These are phyloP conservation scores for Plecotus auritus DNA, from an alignment of 2,113 vertebrate genomes.

Conservation along the genomic window DNA sequence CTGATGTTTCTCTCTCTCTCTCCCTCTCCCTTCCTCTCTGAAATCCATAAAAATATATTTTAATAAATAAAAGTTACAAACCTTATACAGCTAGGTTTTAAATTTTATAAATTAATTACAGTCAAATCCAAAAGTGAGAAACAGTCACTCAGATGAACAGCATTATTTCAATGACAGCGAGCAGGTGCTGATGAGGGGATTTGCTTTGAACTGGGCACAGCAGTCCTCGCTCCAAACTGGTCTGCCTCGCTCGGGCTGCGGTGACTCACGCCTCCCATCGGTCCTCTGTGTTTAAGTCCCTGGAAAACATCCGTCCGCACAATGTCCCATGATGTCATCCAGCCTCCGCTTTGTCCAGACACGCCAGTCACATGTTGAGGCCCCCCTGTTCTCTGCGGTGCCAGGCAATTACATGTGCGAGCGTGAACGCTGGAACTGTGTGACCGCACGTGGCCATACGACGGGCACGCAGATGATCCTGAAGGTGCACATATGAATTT, in stretches of 20 bases:
- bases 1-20: no score
- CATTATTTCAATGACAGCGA: not conserved
- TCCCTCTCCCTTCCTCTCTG: no score
- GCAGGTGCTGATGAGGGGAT: not conserved
- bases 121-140: not conserved
- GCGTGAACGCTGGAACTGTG: not conserved
- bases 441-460: not conserved
- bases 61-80: not conserved
- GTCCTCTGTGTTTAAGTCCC: slow-evolving; percentile 3
- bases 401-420: not conserved
- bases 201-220: not conserved
- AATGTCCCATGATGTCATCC: not conserved
- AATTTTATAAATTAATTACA: not conserved
- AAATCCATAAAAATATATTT: no score
- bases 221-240: not conserved
- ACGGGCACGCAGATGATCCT: not conserved
- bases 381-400: not conserved
- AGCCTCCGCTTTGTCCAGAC: not conserved
- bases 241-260: not conserved
- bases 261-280: not conserved
- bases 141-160: not conserved
- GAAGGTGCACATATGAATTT: not conserved
- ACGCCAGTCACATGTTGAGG: not conserved
- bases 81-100: not conserved
- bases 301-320: not conserved